phyloP scores from a whole-genome alignment of 2,113 vertebrate species.

The Sphaerodactylus townsendi region DNA sequence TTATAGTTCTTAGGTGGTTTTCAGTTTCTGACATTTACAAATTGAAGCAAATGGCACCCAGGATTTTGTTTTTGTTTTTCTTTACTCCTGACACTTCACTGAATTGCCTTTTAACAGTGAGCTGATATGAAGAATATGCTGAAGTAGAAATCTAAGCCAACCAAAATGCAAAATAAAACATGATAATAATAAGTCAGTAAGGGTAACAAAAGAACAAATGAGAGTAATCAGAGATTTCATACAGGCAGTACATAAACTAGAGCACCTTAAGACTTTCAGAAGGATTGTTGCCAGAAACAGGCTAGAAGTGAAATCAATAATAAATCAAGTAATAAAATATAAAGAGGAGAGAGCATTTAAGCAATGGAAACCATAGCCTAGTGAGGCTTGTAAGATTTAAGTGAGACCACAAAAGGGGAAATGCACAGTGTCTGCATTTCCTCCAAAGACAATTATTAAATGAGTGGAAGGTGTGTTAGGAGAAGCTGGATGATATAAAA shows the following conservation, averaged over 20 bases:
- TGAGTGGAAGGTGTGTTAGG: constrained; percentile 15
- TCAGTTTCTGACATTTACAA: background rate
- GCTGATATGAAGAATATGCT: background rate
- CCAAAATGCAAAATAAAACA: background rate
- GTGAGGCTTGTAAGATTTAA: constrained; percentile 27
- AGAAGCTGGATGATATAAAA: constrained; percentile 32
- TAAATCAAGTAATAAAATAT: background rate
- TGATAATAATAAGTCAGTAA: background rate
- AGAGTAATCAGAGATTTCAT: constrained; percentile 36
- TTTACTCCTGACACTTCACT: background rate
- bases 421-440: background rate
- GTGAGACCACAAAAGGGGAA: constrained; percentile 21
- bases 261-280: constrained; percentile 12
- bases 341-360: constrained; percentile 28
- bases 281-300: constrained; percentile 5
- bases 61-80: background rate
- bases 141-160: background rate
- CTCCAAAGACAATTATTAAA: constrained; percentile 40
- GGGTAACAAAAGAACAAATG: constrained; percentile 1
- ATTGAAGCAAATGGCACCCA: background rate
- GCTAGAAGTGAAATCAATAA: constrained; percentile 34
- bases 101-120: background rate
- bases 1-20: background rate
- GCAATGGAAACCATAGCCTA: constrained; percentile 3
- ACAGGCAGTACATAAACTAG: constrained; percentile 7